Percentiles rank a stretch among this genome's conserved stretches.
Evolutionary conservation across 2,888 invertebrate genomes (phyloP).

Genomic region (Choreutis nemorana): DNA sequence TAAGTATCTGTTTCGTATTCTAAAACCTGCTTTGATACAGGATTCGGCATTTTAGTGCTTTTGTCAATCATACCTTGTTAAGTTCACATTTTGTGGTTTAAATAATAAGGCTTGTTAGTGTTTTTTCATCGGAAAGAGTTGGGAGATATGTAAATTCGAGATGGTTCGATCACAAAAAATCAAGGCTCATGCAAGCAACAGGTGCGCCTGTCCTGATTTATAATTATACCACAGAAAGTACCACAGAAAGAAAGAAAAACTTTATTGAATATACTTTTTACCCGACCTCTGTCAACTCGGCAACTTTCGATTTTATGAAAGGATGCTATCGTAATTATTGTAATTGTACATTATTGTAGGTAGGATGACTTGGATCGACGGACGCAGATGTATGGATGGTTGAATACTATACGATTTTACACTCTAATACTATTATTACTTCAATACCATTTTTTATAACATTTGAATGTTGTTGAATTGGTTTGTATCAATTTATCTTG

Average conservation of each 20-base stretch:
- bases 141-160: slow-evolving; percentile 56
- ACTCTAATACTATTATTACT: no score
- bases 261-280: slow-evolving; percentile 28
- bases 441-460: no score
- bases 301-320: slow-evolving; percentile 49
- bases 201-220: slow-evolving; percentile 52
- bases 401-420: no score
- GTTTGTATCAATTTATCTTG: no score
- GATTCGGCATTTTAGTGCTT: slow-evolving; percentile 37
- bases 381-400: no score
- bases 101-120: slow-evolving; percentile 59
- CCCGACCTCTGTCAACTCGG: slow-evolving; percentile 25
- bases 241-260: no score
- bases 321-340: no score
- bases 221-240: no score
- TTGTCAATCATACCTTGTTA: slow-evolving; percentile 54
- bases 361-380: no score
- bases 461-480: no score
- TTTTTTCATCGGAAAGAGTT: slow-evolving; percentile 45
- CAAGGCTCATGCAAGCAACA: slow-evolving; percentile 44
- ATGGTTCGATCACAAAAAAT: slow-evolving; percentile 50
- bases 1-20: slow-evolving; percentile 20
- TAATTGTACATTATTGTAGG: no score
- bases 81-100: slow-evolving; percentile 53
- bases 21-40: slow-evolving; percentile 23